phyloP scores from a whole-genome alignment of 2,888 invertebrate genomes.

The Nymphalis c-album region DNA sequence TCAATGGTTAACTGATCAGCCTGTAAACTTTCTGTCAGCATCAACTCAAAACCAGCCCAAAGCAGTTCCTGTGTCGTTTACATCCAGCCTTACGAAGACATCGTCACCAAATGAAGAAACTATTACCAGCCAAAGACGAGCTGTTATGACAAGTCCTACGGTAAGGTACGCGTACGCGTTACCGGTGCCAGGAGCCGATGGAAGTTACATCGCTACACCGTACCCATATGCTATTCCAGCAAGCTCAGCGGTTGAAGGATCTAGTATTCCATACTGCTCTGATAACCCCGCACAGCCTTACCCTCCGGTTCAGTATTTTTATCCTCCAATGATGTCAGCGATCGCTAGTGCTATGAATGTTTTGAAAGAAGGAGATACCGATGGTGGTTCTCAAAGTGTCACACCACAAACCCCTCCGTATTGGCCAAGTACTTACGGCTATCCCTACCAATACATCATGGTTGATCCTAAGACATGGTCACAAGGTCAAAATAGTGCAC shows the following conservation, averaged over 20 bases:
- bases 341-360: constrained; percentile 60
- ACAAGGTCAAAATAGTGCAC: constrained; percentile 47
- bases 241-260: constrained; percentile 44
- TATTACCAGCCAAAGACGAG: constrained; percentile 55
- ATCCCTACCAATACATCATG: constrained; percentile 69
- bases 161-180: constrained; percentile 61
- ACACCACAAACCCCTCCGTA: constrained; percentile 48
- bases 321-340: constrained; percentile 68
- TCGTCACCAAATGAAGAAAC: constrained; percentile 52
- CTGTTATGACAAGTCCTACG: constrained; percentile 53
- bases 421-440: constrained; percentile 61
- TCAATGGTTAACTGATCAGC: constrained; percentile 71
- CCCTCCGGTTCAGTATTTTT: constrained; percentile 62
- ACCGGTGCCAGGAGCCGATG: constrained; percentile 50
- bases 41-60: constrained; percentile 47
- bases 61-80: constrained; percentile 43
- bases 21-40: constrained; percentile 62
- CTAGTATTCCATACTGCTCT: constrained; percentile 45
- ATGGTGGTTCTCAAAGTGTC: constrained; percentile 48
- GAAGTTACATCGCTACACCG: constrained; percentile 42
- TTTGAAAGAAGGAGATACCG: constrained; percentile 55
- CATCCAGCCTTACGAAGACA: constrained; percentile 42
- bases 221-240: constrained; percentile 57
- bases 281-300: constrained; percentile 50
- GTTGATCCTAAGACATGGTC: constrained; percentile 65